Evolutionary conservation across 2,888 invertebrate species (phyloP).

Genomic region (Baccha elongata): DNA sequence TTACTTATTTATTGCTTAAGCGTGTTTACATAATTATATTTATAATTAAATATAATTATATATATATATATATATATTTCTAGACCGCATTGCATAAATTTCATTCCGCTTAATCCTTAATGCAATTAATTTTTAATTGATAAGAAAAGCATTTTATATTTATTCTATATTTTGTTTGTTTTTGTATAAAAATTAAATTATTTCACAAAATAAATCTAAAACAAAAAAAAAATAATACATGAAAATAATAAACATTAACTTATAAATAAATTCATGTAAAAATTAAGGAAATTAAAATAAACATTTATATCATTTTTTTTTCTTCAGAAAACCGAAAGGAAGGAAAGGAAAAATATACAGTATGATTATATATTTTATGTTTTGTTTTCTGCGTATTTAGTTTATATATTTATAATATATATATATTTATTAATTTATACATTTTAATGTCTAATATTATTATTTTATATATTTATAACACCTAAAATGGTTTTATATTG

Average conservation of each 20-base stretch:
- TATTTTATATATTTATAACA: slow-evolving; percentile 49
- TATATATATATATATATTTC: slow-evolving; percentile 58
- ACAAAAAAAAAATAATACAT: slow-evolving; percentile 34
- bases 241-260: slow-evolving; percentile 62
- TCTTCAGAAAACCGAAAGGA: slow-evolving; percentile 25
- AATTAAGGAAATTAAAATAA: slow-evolving; percentile 69
- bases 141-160: slow-evolving; percentile 57
- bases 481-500: slow-evolving; percentile 45
- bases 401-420: slow-evolving; percentile 19
- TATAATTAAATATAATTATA: slow-evolving; percentile 72
- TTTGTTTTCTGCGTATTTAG: slow-evolving; percentile 32
- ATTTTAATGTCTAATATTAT: slow-evolving; percentile 28
- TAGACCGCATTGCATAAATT: slow-evolving; percentile 53
- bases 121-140: slow-evolving; percentile 57
- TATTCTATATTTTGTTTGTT: slow-evolving; percentile 19
- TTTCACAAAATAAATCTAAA: slow-evolving; percentile 50
- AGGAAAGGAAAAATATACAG: slow-evolving; percentile 65
- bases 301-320: slow-evolving; percentile 34
- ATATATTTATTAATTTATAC: slow-evolving; percentile 49
- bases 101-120: slow-evolving; percentile 21
- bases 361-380: slow-evolving; percentile 30
- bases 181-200: slow-evolving; percentile 60
- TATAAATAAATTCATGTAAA: slow-evolving; percentile 56
- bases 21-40: slow-evolving; percentile 58
- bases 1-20: slow-evolving; percentile 58